phyloP scores from a whole-genome alignment of 2,888 invertebrate species.

The Hylaea fasciaria region DNA sequence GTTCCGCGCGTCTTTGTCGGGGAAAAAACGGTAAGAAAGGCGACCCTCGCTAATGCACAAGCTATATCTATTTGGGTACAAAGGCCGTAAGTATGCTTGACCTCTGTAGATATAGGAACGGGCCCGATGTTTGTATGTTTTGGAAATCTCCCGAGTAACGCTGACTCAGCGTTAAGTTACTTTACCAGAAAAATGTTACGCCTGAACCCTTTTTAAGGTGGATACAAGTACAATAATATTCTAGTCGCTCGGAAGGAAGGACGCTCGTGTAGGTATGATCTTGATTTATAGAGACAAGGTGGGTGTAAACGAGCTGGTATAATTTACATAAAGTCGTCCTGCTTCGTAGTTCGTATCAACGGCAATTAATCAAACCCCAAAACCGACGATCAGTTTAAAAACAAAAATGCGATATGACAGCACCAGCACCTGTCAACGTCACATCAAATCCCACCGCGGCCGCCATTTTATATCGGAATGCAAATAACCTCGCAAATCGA shows the following conservation, averaged over 20 bases:
- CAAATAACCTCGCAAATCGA: constrained; percentile 76
- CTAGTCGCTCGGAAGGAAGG: constrained; percentile 7
- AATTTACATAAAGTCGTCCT: constrained; percentile 37
- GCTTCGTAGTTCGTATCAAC: constrained; percentile 39
- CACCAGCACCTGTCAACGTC: constrained; percentile 76
- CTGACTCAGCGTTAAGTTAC: constrained; percentile 50
- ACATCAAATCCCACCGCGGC: constrained; percentile 70
- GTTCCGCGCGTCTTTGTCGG: constrained; percentile 57
- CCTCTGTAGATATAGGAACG: constrained; percentile 62
- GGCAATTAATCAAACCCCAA: constrained; percentile 55
- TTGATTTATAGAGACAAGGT: no score
- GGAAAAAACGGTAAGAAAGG: constrained; percentile 68
- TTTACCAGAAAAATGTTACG: constrained; percentile 40
- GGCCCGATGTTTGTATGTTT: constrained; percentile 55
- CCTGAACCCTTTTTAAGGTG: constrained; percentile 35
- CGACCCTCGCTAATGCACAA: constrained; percentile 78
- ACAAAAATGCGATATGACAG: constrained; percentile 59
- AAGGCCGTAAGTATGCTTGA: constrained; percentile 74
- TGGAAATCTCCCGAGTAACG: constrained; percentile 48
- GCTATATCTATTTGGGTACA: constrained; percentile 77
- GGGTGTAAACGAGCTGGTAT: constrained; percentile 4
- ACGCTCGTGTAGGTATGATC: no score
- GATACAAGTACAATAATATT: background rate
- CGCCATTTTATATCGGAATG: constrained; percentile 78
- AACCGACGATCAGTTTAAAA: constrained; percentile 56